Evolutionary conservation across 2,888 invertebrate genomes (phyloP), one percentile per base, ranked within the genome.

Genomic region (Trichopoda pennipes): DNA sequence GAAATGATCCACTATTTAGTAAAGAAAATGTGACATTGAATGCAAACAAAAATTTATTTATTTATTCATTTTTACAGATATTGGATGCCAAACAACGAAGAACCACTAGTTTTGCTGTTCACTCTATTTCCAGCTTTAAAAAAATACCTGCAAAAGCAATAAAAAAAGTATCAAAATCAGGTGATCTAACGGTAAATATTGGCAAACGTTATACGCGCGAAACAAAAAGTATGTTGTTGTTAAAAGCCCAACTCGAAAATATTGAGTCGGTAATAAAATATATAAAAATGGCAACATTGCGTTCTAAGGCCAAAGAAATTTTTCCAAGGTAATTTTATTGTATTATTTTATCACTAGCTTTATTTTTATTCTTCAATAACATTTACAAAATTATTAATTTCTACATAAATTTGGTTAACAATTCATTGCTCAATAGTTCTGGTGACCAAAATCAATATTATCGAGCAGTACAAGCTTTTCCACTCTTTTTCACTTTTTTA

Each of bases 271-370:
- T 87, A 3, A 90, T 91, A 42, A 90, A 89, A 78, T 87, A 88
- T 74, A 86, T 91, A 3, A 91, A 91, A 76, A 88, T 88, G 82
- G 89, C 88, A 3, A 91, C 90, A 9, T 81, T 90, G 0, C 90
- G 89, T 78, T 88, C 89, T 2, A 88, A 88, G 76, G 90, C 89
- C 3, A 87, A 86, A 23, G 89, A 90, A 78, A 88, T 91, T 17
- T 89, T 88, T 85, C 90, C 90, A 42, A 88, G 90, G 91, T 91
- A 75, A 77, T 79, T 35, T 0, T 19, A 28, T 7, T 28, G 6
- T 6, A 28, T 6, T 28, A 7, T 28, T 2, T 1, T 7, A 4
- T 28, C 7, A 28, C 7, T 28, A n/a, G n/a, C n/a, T n/a, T n/a
- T n/a, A n/a, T n/a, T n/a, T n/a, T n/a, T n/a, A 7, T 28, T 28